Percentiles rank a stretch among this genome's conserved stretches.
phyloP scores from a whole-genome alignment of 2,888 invertebrate species.

The Drosophila subsilvestris region DNA sequence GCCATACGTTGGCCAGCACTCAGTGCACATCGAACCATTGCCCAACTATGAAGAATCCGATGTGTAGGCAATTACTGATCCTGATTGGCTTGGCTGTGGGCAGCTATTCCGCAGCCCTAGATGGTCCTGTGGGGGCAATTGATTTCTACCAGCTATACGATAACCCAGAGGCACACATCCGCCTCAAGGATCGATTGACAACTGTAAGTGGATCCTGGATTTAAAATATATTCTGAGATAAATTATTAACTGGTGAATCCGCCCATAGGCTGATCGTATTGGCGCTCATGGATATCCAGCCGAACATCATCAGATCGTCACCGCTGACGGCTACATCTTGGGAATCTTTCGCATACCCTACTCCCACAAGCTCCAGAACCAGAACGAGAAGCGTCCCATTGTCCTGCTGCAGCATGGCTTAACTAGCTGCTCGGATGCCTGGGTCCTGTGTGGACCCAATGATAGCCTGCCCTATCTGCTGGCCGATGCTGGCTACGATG shows the following conservation, averaged over 20 bases:
- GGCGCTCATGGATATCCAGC: slow-evolving; percentile 86
- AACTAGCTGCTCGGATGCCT: slow-evolving; percentile 74
- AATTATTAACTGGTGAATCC: neutral
- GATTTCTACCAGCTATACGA: slow-evolving; percentile 61
- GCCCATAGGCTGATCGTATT: slow-evolving; percentile 70
- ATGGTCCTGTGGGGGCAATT: slow-evolving; percentile 27
- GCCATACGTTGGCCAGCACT: slow-evolving; percentile 2
- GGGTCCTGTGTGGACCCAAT: slow-evolving; percentile 74
- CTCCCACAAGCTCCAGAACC: slow-evolving; percentile 66
- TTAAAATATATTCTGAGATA: no score
- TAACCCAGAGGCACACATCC: slow-evolving; percentile 60
- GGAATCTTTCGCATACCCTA: slow-evolving; percentile 78
- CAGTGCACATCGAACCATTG: slow-evolving; percentile 22
- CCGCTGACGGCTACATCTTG: slow-evolving; percentile 77
- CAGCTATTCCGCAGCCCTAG: slow-evolving; percentile 27
- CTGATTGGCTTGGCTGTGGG: slow-evolving; percentile 7
- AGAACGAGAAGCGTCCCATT: slow-evolving; percentile 60
- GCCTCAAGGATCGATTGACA: slow-evolving; percentile 39
- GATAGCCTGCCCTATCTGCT: slow-evolving; percentile 71
- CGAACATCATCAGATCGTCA: slow-evolving; percentile 86
- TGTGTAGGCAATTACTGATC: slow-evolving; percentile 5
- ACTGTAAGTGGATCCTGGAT: slow-evolving; percentile 47
- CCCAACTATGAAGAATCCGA: slow-evolving; percentile 4
- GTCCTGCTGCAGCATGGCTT: slow-evolving; percentile 85
- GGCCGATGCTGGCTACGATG: slow-evolving; percentile 81